These are phyloP conservation scores for Oreotrochilus melanogaster DNA, from an alignment of 2,113 vertebrate species.

Conservation along the genomic window DNA sequence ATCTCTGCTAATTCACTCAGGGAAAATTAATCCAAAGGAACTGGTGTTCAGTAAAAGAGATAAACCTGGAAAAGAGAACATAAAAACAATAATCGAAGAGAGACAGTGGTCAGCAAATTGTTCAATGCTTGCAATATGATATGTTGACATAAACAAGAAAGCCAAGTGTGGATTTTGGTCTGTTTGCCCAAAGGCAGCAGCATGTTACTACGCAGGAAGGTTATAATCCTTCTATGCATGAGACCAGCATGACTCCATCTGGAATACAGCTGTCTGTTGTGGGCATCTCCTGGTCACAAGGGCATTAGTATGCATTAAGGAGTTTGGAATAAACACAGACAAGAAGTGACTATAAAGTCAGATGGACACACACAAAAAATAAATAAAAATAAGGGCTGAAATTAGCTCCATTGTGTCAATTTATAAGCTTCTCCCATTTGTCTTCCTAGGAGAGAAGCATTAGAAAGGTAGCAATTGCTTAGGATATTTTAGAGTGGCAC, in stretches of 20 bases:
- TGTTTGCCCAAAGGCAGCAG: slow-evolving; percentile 52
- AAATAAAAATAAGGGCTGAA: not conserved
- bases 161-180: slow-evolving; percentile 42
- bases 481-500: not conserved
- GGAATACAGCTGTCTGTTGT: slow-evolving; percentile 55
- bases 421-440: not conserved
- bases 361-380: not conserved
- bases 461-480: not conserved
- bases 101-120: slow-evolving; percentile 37
- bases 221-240: slow-evolving; percentile 53
- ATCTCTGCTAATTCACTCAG: slow-evolving; percentile 30
- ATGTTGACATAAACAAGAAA: slow-evolving; percentile 60
- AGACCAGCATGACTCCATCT: slow-evolving; percentile 53
- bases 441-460: not conserved
- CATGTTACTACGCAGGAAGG: slow-evolving; percentile 37
- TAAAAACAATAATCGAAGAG: not conserved
- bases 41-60: not conserved
- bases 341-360: not conserved
- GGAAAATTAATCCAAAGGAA: slow-evolving; percentile 22
- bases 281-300: slow-evolving; percentile 50
- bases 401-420: not conserved
- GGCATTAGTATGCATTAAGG: slow-evolving; percentile 18
- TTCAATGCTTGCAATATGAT: slow-evolving; percentile 9
- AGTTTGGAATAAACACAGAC: slow-evolving; percentile 1
- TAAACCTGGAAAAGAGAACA: slow-evolving; percentile 23